Percentiles rank a stretch among this genome's conserved stretches.
These are phyloP conservation scores for Sebastes fasciatus DNA, from an alignment of 2,113 vertebrate genomes.

Conservation along the genomic window DNA sequence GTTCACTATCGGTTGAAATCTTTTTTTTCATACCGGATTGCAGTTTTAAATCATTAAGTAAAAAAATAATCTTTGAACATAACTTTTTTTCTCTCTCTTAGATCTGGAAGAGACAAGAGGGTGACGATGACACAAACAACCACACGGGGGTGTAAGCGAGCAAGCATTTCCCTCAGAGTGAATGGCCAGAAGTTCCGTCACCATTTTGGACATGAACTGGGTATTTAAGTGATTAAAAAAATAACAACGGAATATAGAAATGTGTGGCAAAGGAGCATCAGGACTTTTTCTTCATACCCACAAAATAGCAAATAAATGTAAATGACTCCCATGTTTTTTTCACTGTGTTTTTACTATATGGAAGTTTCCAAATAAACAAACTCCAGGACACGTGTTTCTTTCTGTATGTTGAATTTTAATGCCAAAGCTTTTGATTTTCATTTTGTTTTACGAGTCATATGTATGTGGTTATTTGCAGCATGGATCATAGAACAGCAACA, in stretches of 20 bases:
- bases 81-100: slow-evolving; percentile 59
- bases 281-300: slow-evolving; percentile 5
- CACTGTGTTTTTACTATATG: slow-evolving; percentile 54
- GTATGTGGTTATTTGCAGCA: neutral
- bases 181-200: neutral
- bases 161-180: neutral
- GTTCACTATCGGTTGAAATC: neutral
- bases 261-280: slow-evolving; percentile 2
- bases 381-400: slow-evolving; percentile 13
- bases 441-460: neutral
- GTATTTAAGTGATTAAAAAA: slow-evolving; percentile 27
- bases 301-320: slow-evolving; percentile 43
- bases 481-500: neutral
- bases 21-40: neutral
- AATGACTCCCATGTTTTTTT: slow-evolving; percentile 33
- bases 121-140: slow-evolving; percentile 83
- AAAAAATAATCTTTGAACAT: neutral
- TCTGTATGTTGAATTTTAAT: slow-evolving; percentile 2
- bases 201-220: slow-evolving; percentile 4
- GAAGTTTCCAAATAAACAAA: slow-evolving; percentile 77
- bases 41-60: neutral
- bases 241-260: slow-evolving; percentile 13
- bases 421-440: neutral
- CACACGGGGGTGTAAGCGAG: slow-evolving; percentile 87
- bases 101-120: slow-evolving; percentile 95